Evolutionary conservation across 2,797 vertebrate genomes (phyloP).

Genomic region (Hydrocynus forskahlii): DNA sequence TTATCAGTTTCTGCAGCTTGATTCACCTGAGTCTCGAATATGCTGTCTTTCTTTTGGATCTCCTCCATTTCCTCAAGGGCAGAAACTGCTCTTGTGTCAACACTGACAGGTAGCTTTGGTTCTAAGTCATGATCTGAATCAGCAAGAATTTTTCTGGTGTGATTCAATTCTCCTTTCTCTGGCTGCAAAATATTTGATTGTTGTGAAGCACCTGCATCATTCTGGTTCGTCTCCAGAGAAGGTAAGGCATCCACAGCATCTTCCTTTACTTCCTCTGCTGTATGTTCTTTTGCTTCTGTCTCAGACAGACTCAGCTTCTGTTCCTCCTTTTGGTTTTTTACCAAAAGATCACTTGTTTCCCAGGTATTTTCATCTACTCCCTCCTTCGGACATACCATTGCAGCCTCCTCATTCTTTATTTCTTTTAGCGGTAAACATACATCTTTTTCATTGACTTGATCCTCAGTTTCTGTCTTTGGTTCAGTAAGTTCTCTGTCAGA

Average conservation of each 20-base stretch:
- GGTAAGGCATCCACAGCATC: conserved; percentile 9
- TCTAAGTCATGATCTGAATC: conserved; percentile 61
- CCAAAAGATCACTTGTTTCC: conserved; percentile 12
- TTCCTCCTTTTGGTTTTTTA: conserved; percentile 11
- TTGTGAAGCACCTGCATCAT: conserved; percentile 50
- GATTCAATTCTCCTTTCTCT: conserved; percentile 68
- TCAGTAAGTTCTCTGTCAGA: conserved; percentile 59
- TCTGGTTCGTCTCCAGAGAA: conserved; percentile 18
- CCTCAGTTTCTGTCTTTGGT: conserved; percentile 69
- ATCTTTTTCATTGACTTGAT: conserved; percentile 52
- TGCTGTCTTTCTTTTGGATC: conserved; percentile 15
- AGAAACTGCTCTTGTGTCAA: conserved; percentile 16
- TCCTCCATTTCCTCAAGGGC: conserved; percentile 30
- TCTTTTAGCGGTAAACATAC: conserved; percentile 63
- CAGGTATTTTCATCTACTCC: conserved; percentile 46
- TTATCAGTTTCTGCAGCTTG: not conserved
- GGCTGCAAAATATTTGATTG: conserved; percentile 63
- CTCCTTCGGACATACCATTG: conserved; percentile 16
- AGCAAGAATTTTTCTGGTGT: conserved; percentile 56
- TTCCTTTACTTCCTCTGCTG: conserved; percentile 47
- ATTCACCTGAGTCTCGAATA: not conserved
- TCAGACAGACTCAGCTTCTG: conserved; percentile 54
- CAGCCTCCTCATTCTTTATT: conserved; percentile 35
- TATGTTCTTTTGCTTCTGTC: conserved; percentile 65
- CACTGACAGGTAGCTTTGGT: conserved; percentile 59